Evolutionary conservation across 2,797 vertebrate genomes (phyloP).

Genomic region (Micromesistius poutassou): DNA sequence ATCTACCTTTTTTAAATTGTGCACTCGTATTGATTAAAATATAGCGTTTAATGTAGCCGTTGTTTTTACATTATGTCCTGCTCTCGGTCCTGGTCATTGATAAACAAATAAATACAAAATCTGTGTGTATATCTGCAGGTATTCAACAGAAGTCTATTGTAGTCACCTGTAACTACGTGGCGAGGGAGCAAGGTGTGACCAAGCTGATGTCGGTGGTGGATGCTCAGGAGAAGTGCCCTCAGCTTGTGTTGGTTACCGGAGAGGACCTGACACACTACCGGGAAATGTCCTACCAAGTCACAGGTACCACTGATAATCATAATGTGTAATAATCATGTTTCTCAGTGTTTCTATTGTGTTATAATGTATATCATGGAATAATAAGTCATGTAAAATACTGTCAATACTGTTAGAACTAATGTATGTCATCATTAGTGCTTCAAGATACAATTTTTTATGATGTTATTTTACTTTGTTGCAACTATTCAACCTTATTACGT

Average conservation of each 20-base stretch:
- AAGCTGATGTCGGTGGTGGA: conserved; percentile 82
- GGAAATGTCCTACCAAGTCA: conserved; percentile 87
- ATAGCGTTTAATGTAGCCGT: not conserved
- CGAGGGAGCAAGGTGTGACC: conserved; percentile 78
- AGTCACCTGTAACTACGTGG: conserved; percentile 91
- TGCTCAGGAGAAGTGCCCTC: conserved; percentile 83
- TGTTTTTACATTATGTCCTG: not conserved
- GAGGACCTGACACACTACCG: conserved; percentile 89
- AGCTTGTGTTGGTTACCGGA: conserved; percentile 85
- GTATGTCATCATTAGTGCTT: too few relatives aligned
- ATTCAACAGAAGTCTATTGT: conserved; percentile 86
- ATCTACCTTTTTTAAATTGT: not conserved
- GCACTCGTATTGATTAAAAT: not conserved
- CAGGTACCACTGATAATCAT: conserved; percentile 70
- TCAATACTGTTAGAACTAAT: not conserved
- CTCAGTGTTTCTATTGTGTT: not conserved
- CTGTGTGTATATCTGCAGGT: conserved; percentile 55
- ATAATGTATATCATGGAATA: not conserved
- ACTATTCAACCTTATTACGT: not conserved
- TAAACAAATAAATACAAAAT: not conserved
- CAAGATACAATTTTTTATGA: not conserved
- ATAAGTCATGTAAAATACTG: not conserved
- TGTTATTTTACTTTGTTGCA: not conserved
- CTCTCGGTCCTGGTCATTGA: too few relatives aligned
- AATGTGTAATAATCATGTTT: not conserved